A percentile compares a stretch with the other conserved stretches of the same genome.
Evolutionary conservation across 2,797 vertebrate genomes (phyloP).

Genomic region (Gastrophryne carolinensis): DNA sequence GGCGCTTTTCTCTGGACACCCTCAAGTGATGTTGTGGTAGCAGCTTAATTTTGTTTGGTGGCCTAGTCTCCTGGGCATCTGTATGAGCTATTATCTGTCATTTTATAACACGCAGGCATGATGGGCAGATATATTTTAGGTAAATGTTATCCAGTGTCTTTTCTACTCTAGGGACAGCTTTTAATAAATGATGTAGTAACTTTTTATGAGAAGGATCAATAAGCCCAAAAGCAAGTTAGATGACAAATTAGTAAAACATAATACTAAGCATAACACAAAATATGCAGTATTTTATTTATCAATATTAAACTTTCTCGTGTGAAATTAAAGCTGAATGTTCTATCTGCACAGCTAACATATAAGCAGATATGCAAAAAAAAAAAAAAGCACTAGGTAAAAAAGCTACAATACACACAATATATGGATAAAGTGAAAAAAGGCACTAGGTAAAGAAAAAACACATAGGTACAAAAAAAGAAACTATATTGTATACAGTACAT

Average conservation of each 20-base stretch:
- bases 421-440: too few species aligned
- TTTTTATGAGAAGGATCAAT: not conserved
- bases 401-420: too few species aligned
- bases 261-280: not conserved
- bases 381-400: too few species aligned
- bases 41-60: conserved; percentile 43
- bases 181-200: not conserved
- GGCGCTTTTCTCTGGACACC: conserved; percentile 19
- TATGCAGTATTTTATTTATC: too few species aligned
- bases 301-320: too few species aligned
- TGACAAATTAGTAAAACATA: too few species aligned
- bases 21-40: conserved; percentile 37
- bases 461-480: too few species aligned
- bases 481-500: too few species aligned
- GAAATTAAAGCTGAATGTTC: too few species aligned
- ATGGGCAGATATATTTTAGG: conserved; percentile 38
- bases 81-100: conserved; percentile 1
- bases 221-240: not conserved
- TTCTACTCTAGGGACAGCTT: conserved; percentile 6
- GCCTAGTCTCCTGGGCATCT: not conserved
- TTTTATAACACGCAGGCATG: conserved; percentile 19
- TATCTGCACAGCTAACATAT: too few species aligned
- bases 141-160: conserved; percentile 26
- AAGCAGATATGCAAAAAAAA: too few species aligned
- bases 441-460: too few species aligned